Evolutionary conservation across 2,113 vertebrate genomes (phyloP), one percentile per base, ranked within the genome.

Genomic region (Bothrops jararaca): DNA sequence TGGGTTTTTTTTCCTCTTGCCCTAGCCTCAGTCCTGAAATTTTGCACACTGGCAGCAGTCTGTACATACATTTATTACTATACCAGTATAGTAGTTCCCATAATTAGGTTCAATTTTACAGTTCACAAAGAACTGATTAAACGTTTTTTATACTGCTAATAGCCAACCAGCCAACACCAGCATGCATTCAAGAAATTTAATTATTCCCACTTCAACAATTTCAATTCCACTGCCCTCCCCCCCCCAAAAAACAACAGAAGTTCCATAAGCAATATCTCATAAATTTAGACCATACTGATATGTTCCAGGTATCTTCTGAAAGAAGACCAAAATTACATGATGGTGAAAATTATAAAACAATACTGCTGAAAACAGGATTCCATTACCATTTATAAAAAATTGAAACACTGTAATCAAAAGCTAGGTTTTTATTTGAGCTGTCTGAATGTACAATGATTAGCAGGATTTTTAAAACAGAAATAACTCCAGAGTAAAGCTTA

Each of bases 371-470:
- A 80, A 58, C 11, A 93, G 74, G 85, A 86, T 39, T 89, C 52
- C n/a, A 86, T 15, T 39, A 89, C 18, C 20, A 39, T 80, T 22
- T 22, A 80, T 80, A 56, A 54, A 57, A 58, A 39, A 15, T 20
- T 53, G 56, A 89, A 53, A 93, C 45, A 53, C 1, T 52, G 8
- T 86, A 93, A 85, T 86, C 54, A 93, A 93, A 93, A 86, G 88
- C 80, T 90, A 60, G 80, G 45, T 48, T 92, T 50, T 93, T 93
- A 93, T 93, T 92, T 90, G n/a, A 93, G 45, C 53, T 86, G 24
- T 26, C 56, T 90, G 60, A 60, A 93, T 64, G 74, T 90, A 93
- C 92, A 93, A 64, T 90, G 29, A 86, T 90, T 56, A 90, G 92
- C 88, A 90, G 56, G 64, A 50, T 60, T 52, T 93, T 93, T 53